Evolutionary conservation across 2,888 invertebrate genomes (phyloP), one percentile per base, ranked within the genome.

Genomic region (Synergus laeviventris): DNA sequence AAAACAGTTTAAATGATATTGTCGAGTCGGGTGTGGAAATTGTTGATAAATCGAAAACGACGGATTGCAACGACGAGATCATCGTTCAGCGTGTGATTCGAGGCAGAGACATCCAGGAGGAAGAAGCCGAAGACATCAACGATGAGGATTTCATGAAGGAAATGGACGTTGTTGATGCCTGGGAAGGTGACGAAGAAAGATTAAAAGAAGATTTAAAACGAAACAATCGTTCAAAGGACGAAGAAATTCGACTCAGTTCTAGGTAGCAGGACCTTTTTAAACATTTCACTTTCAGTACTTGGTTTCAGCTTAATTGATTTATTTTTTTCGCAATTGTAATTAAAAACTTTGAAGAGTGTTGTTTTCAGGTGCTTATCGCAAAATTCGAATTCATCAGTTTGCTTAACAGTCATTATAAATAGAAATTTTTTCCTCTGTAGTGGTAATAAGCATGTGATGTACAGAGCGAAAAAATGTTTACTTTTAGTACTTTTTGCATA

Each of bases 81-180:
- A 66, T 24, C 45, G 16, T 70, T 31, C 56, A 56, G 18, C 70
- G 24, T 49, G 70, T 49, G 11, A 49, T 24, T 9, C 24, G 45
- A 49, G 2, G 31, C n/a, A 31, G 45, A 45, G 82, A 82, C 12
- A 78, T 75, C 31, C 75, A 78, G 1, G 89, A 87, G 24, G 88
- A 88, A 0, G 89, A 89, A 74, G 86, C 88, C 0, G 90, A 90
- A 64, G 89, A 90, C 42, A 83, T 90, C 9, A 86, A 89, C 14
- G 89, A 90, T 70, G 89, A 90, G 78, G 90, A 89, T 38, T 89
- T 88, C 49, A 88, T 90, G 83, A 80, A 87, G 73, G 89, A 87
- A 42, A 81, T 91, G 45, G 87, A 90, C 39, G 88, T 89, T 0
- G 87, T 89, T 1, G 91, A 91, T n/a, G 85, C 88, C 0, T 90